Evolutionary conservation across 2,888 invertebrate genomes (phyloP).

Genomic region (Chrysotoxum bicinctum): DNA sequence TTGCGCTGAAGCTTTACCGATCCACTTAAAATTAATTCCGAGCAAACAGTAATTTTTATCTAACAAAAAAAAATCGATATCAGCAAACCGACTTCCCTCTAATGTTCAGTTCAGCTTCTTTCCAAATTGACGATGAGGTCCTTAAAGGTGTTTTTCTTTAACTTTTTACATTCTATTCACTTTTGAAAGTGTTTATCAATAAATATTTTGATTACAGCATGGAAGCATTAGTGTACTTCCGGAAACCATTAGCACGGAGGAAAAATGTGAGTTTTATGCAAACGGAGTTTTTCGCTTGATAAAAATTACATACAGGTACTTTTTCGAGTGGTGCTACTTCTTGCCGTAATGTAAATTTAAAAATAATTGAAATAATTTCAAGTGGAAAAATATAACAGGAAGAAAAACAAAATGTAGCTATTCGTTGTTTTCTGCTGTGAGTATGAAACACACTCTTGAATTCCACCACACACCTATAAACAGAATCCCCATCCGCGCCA

Average conservation of each 20-base stretch:
- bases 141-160: not conserved
- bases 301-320: conserved; percentile 3
- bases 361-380: conserved; percentile 63
- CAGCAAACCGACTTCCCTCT: not conserved
- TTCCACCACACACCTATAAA: conserved; percentile 15
- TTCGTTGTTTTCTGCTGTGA: not conserved
- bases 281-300: not conserved
- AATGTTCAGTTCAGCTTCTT: not conserved
- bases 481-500: not conserved
- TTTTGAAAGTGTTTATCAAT: conserved; percentile 11
- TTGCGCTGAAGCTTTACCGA: no score
- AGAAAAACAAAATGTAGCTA: conserved; percentile 3
- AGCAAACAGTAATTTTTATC: not conserved
- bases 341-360: conserved; percentile 27
- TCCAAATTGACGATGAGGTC: not conserved
- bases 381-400: conserved; percentile 24
- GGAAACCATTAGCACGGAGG: conserved; percentile 43
- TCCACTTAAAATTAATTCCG: no score
- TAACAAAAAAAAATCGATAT: not conserved
- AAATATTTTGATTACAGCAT: conserved; percentile 28
- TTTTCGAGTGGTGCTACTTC: not conserved
- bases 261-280: conserved; percentile 39
- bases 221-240: conserved; percentile 47
- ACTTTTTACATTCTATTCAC: not conserved
- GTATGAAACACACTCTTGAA: not conserved